phyloP scores from a whole-genome alignment of 2,888 invertebrate species.

The Andrena minutula region DNA sequence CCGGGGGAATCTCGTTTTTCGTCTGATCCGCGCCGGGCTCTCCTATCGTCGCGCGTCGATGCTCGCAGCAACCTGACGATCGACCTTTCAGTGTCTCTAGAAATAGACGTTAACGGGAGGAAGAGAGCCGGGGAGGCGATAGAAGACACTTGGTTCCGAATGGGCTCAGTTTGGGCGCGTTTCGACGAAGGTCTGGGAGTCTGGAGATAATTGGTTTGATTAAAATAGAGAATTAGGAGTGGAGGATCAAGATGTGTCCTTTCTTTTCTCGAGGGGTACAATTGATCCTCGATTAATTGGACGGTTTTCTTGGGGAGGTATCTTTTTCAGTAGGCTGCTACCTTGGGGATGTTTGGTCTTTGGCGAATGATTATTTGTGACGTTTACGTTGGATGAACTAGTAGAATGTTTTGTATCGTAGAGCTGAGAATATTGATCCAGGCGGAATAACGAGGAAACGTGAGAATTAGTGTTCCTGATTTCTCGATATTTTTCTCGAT shows the following conservation, averaged over 20 bases:
- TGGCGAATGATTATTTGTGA: too few relatives aligned
- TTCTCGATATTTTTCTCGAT: too few relatives aligned
- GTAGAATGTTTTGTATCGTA: too few relatives aligned
- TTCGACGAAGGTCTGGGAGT: background rate
- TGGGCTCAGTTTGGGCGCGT: background rate
- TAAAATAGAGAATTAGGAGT: background rate
- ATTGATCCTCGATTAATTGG: too few relatives aligned
- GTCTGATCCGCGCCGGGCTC: background rate
- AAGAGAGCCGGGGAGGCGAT: conserved; percentile 18
- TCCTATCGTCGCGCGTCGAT: conserved; percentile 30
- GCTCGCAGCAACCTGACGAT: conserved; percentile 46
- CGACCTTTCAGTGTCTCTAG: conserved; percentile 66
- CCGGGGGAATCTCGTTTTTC: background rate
- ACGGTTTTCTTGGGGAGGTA: too few relatives aligned
- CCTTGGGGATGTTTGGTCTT: too few relatives aligned
- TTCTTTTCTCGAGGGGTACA: too few relatives aligned
- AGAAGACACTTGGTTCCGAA: conserved; percentile 3
- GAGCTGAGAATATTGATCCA: too few relatives aligned
- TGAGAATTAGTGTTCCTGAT: too few relatives aligned
- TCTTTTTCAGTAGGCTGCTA: too few relatives aligned
- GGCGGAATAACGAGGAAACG: too few relatives aligned
- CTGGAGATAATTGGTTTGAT: background rate
- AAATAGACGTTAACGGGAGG: conserved; percentile 41
- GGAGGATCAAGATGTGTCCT: background rate
- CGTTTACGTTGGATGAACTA: too few relatives aligned